Conservation (phyloP, 2,888 invertebrate genomes). For the Cyclophora albipunctata region DNA sequence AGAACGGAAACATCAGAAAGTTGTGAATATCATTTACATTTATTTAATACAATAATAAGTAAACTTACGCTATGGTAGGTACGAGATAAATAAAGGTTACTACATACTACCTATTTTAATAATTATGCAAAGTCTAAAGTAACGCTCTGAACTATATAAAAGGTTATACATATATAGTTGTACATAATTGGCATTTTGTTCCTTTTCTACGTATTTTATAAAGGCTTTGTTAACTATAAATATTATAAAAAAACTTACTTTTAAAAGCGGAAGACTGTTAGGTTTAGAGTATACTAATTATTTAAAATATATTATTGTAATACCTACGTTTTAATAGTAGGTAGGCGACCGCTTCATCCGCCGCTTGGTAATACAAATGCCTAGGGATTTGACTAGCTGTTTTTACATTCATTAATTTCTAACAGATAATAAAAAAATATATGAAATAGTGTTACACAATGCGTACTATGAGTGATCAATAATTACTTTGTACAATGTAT, state of each 20-base stretch:
- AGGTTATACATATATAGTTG: constrained; percentile 1
- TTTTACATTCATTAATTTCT: constrained; percentile 25
- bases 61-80: constrained; percentile 40
- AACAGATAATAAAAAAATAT: constrained; percentile 18
- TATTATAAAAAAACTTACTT: too few relatives aligned
- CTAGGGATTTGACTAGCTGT: constrained; percentile 48
- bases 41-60: constrained; percentile 13
- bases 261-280: too few relatives aligned
- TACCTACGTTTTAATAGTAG: too few relatives aligned
- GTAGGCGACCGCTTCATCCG: too few relatives aligned
- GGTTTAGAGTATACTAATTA: too few relatives aligned
- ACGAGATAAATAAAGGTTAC: constrained; percentile 49
- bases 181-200: constrained; percentile 15
- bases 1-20: constrained; percentile 57
- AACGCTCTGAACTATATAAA: constrained; percentile 9
- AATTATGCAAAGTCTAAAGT: constrained; percentile 58
- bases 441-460: constrained; percentile 26
- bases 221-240: too few relatives aligned
- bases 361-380: constrained; percentile 28
- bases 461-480: constrained; percentile 26
- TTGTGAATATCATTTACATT: constrained; percentile 33
- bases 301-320: too few relatives aligned
- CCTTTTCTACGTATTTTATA: too few relatives aligned
- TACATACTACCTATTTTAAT: constrained; percentile 34
- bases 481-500: constrained; percentile 54